Evolutionary conservation across 2,113 vertebrate species (phyloP), one percentile per base, ranked within the genome.

Genomic region (Aegypius monachus): DNA sequence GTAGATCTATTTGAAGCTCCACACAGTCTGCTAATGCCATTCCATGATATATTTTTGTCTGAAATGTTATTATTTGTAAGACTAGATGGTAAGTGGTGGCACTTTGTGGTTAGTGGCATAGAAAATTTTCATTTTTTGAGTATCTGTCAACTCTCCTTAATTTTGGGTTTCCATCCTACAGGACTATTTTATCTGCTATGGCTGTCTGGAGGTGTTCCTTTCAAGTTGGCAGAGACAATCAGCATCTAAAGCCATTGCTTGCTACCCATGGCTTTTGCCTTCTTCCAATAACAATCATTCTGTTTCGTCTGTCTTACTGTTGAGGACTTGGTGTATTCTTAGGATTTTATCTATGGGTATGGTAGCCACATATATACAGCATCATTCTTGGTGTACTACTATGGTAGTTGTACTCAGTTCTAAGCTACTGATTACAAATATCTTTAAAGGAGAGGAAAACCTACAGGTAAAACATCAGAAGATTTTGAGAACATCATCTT

Each of bases 11-110:
- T 26, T 58, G 61, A 79, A 72, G 25, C 6, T 88, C 59, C 56
- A 27, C 23, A 53, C 7, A 61, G 34, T 58, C 78, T 87, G 20
- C 34, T 74, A 63, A 34, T 42, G 27, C 3, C 7, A 23, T 61
- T 81, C 61, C 8, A 14, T 62, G 8, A 40, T 19, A 19, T 7
- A 8, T 21, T 82, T 90, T 63, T 71, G 19, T 23, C 63, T 53
- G 48, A 85, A 58, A 16, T 31, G 9, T 56, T 81, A 61, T 58
- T 62, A 17, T 85, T 88, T 90, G 18, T 90, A 40, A 79, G 31
- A 58, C 16, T 78, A 65, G 34, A 52, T 1, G 2, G 34, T 13
- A 42, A 31, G 34, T 0, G 0, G 32, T 67, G 25, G 32, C n/a
- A 53, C 21, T 81, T 70, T 12, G 11, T 63, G 68, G 40, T 84